Evolutionary conservation across 2,797 vertebrate genomes (phyloP), one percentile per base, ranked within the genome.

Genomic region (Onychomys leucogaster): DNA sequence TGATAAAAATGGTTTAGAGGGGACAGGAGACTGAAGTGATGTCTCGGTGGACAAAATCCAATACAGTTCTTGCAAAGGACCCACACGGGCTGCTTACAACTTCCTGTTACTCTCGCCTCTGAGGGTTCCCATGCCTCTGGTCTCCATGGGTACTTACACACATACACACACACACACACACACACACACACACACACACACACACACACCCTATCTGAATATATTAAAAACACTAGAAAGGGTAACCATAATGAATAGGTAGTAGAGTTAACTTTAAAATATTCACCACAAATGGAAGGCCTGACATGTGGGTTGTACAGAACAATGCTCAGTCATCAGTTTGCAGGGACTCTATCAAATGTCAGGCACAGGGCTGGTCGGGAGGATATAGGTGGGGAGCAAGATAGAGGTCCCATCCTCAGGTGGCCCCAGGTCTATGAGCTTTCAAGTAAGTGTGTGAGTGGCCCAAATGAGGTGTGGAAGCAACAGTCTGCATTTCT

Each of bases 241-340:
- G 5, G 2, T 21, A 65, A 83, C 65, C 27, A 6, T 88, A 73
- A 13, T 9, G 75, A 63, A 57, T 49, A 92, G 10, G 29, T 65
- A 71, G 5, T 77, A 11, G 43, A 63, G 69, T 89, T 83, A 82
- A 91, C 46, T 5, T 91, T 75, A 90, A 88, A 84, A 63, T 10
- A 49, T 41, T 76, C 41, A 29, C 2, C n/a, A 96, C 19, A 76
- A 46, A 46, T 46, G 43, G 61, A 17, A 4, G 37, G 4, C 14
- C n/a, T 57, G 11, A 65, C 32, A 80, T 17, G 27, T 9, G 7
- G 49, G 57, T 59, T 3, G 10, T 55, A 5, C 5, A 59, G 14
- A 17, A 3, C 37, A 61, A 5, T 17, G 34, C 32, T 92, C n/a
- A 61, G 34, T 17, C 19, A 2, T 13, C 6, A 16, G 1, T 75